Evolutionary conservation across 2,888 invertebrate species (phyloP).

Genomic region (Nipponacmea schrenckii): DNA sequence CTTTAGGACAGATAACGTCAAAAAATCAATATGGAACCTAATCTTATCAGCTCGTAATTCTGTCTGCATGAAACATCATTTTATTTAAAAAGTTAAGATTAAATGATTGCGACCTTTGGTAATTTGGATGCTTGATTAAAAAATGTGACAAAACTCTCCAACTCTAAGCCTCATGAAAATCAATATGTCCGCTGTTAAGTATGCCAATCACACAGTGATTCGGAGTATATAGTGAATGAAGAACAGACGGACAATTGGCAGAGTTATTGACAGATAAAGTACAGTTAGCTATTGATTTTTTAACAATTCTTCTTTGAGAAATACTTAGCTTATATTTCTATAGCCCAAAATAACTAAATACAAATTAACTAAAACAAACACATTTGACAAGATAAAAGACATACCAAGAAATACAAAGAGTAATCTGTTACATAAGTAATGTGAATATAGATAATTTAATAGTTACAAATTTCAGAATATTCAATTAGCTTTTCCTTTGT

Average conservation of each 20-base stretch:
- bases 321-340: constrained; percentile 1
- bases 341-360: no score
- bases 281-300: constrained; percentile 1
- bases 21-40: no score
- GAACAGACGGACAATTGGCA: constrained; percentile 8
- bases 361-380: no score
- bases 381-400: no score
- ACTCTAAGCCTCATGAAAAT: neutral
- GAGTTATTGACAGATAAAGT: constrained; percentile 9
- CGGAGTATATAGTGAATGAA: constrained; percentile 1
- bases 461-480: no score
- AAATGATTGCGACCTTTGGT: constrained; percentile 5
- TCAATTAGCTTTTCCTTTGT: no score
- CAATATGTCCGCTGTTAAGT: constrained; percentile 9
- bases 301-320: neutral
- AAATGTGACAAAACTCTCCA: neutral
- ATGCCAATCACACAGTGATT: constrained; percentile 6
- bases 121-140: constrained; percentile 1
- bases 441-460: no score
- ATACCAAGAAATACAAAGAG: no score
- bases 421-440: no score
- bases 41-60: neutral
- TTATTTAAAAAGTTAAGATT: neutral
- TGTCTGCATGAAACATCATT: constrained; percentile 1
- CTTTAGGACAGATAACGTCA: no score